Conservation (phyloP, 2,888 invertebrate species). For the Dichetophora obliterata region DNA sequence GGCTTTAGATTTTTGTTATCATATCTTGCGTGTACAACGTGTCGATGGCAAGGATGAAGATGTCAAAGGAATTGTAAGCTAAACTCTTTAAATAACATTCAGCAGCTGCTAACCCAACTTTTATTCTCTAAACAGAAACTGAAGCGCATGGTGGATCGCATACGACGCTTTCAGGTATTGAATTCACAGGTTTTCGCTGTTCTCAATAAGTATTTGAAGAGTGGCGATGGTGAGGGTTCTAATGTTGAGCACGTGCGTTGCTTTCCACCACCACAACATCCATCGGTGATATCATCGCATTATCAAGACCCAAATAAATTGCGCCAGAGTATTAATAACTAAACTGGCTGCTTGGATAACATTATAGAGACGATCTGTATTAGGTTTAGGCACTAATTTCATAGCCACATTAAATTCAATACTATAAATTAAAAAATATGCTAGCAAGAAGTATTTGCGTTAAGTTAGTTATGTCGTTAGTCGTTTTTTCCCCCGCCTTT, state of each 20-base stretch:
- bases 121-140: slow-evolving; percentile 76
- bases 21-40: slow-evolving; percentile 93
- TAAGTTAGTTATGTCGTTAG: background rate
- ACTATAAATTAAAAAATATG: background rate
- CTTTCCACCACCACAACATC: slow-evolving; percentile 94
- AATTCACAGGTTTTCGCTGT: slow-evolving; percentile 98
- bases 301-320: slow-evolving; percentile 75
- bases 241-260: slow-evolving; percentile 97
- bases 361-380: background rate
- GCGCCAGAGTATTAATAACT: slow-evolving; percentile 70
- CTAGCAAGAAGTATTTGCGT: background rate
- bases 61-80: slow-evolving; percentile 93
- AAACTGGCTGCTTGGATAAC: slow-evolving; percentile 41
- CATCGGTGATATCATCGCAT: slow-evolving; percentile 73
- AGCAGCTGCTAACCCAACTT: background rate
- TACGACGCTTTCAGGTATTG: slow-evolving; percentile 96
- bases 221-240: slow-evolving; percentile 83
- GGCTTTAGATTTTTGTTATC: slow-evolving; percentile 98
- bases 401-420: slow-evolving; percentile 41
- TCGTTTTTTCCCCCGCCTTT: background rate
- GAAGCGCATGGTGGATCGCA: slow-evolving; percentile 97
- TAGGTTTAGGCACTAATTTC: slow-evolving; percentile 22
- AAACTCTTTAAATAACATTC: background rate
- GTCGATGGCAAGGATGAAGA: slow-evolving; percentile 96
- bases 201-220: slow-evolving; percentile 92